phyloP scores from a whole-genome alignment of 2,113 vertebrate species.

The Balaeniceps rex region DNA sequence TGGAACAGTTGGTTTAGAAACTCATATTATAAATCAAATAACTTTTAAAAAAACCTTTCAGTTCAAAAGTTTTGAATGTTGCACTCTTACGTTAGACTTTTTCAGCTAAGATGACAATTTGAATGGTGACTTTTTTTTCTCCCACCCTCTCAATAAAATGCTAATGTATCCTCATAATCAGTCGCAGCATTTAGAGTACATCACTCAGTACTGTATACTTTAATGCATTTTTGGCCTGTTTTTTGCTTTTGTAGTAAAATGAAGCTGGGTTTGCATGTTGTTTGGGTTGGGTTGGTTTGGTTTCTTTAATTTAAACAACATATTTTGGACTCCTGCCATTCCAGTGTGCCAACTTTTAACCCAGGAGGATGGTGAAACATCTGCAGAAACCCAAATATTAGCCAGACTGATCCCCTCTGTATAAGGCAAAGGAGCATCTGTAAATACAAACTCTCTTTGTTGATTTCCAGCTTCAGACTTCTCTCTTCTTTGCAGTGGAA shows the following conservation, averaged over 20 bases:
- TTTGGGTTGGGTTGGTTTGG: not conserved
- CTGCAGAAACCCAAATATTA: constrained; percentile 32
- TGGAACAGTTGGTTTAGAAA: not conserved
- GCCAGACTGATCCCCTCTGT: not conserved
- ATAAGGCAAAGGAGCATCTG: not conserved
- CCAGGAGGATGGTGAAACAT: not conserved
- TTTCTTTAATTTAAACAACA: not conserved
- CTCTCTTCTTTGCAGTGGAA: not conserved
- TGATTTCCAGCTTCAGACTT: not conserved
- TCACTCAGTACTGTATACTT: not conserved
- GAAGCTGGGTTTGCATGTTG: not conserved
- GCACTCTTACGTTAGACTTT: not conserved
- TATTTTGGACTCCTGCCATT: not conserved
- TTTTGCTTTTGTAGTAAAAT: not conserved
- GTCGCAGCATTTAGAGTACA: not conserved
- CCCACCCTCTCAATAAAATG: not conserved
- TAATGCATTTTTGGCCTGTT: not conserved
- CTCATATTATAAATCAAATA: not conserved
- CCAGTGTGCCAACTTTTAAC: not conserved
- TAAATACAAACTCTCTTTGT: not conserved
- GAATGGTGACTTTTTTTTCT: not conserved
- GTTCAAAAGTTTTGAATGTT: not conserved
- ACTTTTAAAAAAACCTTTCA: not conserved
- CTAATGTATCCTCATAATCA: not conserved
- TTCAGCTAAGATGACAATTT: not conserved